A percentile compares a stretch with the other conserved stretches of the same genome.
Conservation (phyloP, 2,113 vertebrate genomes). For the mouse (Mus musculus) region GRCm39 chr9:87627501-87628000, state of each 20-base stretch:
- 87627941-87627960: conserved; percentile 6
- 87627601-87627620: background rate
- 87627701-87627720: background rate
- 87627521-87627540: too few species aligned
- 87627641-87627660: background rate
- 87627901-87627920: background rate
- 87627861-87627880: background rate
- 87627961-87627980: background rate
- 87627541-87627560: too few species aligned
- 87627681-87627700: background rate
- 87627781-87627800: background rate
- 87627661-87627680: background rate
- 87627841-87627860: background rate
- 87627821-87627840: background rate
- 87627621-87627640: background rate
- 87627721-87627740: background rate
- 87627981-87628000: background rate
- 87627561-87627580: too few species aligned
- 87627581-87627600: background rate
- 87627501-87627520: too few species aligned
- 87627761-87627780: background rate
- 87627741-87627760: background rate
- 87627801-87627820: background rate
- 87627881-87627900: background rate
- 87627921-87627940: background rate